phyloP scores from a whole-genome alignment of 64 coral and sea anemone genomes.

The Cladopsammia gracilis region DNA sequence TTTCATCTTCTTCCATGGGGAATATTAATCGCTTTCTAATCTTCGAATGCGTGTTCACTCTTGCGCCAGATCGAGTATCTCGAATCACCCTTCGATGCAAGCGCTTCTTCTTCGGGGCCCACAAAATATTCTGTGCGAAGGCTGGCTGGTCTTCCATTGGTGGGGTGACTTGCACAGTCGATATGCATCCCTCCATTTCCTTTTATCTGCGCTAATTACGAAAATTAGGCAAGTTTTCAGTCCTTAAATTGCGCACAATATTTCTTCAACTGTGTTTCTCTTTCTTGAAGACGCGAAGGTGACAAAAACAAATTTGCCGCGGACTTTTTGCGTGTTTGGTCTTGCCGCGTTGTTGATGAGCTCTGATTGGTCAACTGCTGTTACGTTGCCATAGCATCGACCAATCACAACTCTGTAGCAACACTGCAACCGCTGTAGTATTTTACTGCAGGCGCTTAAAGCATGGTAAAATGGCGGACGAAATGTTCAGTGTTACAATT shows the following conservation, averaged over 20 bases:
- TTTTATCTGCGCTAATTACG: background rate
- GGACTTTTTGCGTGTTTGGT: slow-evolving; percentile 18
- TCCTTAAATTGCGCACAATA: background rate
- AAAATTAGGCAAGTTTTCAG: background rate
- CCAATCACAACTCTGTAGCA: background rate
- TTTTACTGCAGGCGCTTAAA: background rate
- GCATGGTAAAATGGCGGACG: slow-evolving; percentile 17
- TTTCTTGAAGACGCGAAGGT: no score
- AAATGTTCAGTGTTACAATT: background rate
- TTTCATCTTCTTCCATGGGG: slow-evolving; percentile 41
- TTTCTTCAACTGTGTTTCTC: no score
- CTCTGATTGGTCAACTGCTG: slow-evolving; percentile 4
- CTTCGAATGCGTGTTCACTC: slow-evolving; percentile 68
- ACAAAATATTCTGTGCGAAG: slow-evolving; percentile 48
- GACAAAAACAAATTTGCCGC: slow-evolving; percentile 1
- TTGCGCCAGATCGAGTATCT: slow-evolving; percentile 29
- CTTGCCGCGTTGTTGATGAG: background rate
- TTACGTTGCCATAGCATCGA: background rate
- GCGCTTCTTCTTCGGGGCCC: slow-evolving; percentile 78
- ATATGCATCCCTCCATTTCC: slow-evolving; percentile 10
- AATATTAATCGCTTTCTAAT: slow-evolving; percentile 59
- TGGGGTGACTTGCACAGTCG: slow-evolving; percentile 59
- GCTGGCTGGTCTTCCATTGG: slow-evolving; percentile 33
- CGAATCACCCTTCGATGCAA: slow-evolving; percentile 37
- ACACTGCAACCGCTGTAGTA: background rate